These are phyloP conservation scores for Heliconius eleuchia DNA, from an alignment of 1,140 invertebrate species.

Conservation along the genomic window DNA sequence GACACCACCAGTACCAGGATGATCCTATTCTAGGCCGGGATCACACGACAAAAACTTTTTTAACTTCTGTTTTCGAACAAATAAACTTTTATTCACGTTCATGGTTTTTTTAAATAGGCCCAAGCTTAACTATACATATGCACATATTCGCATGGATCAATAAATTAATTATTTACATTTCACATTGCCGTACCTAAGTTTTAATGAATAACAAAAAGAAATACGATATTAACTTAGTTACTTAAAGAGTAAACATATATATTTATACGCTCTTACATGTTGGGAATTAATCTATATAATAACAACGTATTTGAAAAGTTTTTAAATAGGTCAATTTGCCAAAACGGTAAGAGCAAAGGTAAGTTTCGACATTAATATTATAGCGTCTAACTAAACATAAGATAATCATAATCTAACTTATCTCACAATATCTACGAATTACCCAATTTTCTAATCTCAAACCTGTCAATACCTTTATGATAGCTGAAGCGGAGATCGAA, in stretches of 20 bases:
- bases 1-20: no score
- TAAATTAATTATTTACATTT: neutral
- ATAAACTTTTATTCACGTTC: no score
- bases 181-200: neutral
- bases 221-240: neutral
- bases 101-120: no score
- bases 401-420: slow-evolving; percentile 44
- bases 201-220: neutral
- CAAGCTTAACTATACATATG: neutral
- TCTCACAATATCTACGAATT: slow-evolving; percentile 51
- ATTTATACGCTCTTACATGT: neutral
- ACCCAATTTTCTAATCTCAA: slow-evolving; percentile 70
- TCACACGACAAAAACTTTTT: no score
- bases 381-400: neutral
- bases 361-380: neutral
- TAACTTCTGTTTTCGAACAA: no score
- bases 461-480: slow-evolving; percentile 63
- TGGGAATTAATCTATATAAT: neutral
- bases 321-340: slow-evolving; percentile 2
- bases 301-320: neutral
- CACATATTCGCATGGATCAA: slow-evolving; percentile 1
- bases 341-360: neutral
- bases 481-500: slow-evolving; percentile 53
- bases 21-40: no score
- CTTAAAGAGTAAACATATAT: neutral